phyloP scores from a whole-genome alignment of 2,888 invertebrate species.

The Pardosa pseudoannulata region DNA sequence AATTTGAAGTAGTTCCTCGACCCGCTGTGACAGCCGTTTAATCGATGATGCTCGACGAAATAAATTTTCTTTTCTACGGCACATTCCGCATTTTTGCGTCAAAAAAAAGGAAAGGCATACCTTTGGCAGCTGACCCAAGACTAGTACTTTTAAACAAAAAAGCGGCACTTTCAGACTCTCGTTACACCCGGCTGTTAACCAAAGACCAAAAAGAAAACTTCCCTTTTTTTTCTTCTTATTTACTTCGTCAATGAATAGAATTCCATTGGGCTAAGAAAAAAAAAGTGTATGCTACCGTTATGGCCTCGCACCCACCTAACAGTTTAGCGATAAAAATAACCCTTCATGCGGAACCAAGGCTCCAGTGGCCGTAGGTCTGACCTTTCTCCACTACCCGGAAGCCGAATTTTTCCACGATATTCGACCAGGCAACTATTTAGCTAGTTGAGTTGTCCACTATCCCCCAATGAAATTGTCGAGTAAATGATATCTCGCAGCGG shows the following conservation, averaged over 20 bases:
- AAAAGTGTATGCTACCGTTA: slow-evolving; percentile 32
- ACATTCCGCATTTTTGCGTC: neutral
- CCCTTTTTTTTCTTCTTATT: neutral
- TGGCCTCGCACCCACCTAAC: slow-evolving; percentile 39
- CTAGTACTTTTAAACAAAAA: neutral
- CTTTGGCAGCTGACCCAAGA: neutral
- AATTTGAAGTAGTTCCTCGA: no score
- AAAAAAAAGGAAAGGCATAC: neutral
- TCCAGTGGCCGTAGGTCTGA: slow-evolving; percentile 11
- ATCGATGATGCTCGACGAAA: neutral
- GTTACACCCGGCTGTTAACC: slow-evolving; percentile 13
- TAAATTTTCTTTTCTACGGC: neutral
- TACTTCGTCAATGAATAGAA: slow-evolving; percentile 15
- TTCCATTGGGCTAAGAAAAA: slow-evolving; percentile 5
- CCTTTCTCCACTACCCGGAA: slow-evolving; percentile 24
- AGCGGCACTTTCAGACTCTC: neutral
- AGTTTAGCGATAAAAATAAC: slow-evolving; percentile 14
- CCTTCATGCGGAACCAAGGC: slow-evolving; percentile 27
- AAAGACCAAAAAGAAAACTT: neutral
- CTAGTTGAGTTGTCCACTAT: slow-evolving; percentile 6
- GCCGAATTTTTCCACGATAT: no score
- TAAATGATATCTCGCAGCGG: neutral
- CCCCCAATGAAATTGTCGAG: neutral
- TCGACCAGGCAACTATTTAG: neutral
- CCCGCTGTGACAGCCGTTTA: neutral